Evolutionary conservation across 2,888 invertebrate genomes (phyloP).

Genomic region (Diarsia mendica): DNA sequence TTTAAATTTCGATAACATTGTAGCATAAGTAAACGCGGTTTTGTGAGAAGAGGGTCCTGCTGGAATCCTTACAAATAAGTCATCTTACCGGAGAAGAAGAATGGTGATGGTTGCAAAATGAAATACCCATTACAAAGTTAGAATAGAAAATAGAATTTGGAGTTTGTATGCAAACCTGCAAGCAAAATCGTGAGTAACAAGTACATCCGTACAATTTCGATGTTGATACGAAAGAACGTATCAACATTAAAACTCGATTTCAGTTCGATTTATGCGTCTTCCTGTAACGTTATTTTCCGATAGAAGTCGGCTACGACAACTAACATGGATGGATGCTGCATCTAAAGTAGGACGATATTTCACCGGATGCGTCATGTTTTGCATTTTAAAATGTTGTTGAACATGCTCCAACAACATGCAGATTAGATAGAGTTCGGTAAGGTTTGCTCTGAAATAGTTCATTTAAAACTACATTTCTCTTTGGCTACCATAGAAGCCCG

Average conservation of each 20-base stretch:
- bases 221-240: neutral
- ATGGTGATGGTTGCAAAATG: neutral
- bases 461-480: neutral
- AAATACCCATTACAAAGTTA: neutral
- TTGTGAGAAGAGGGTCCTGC: neutral
- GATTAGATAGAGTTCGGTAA: neutral
- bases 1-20: neutral
- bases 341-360: neutral
- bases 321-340: neutral
- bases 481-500: neutral
- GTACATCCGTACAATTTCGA: no score
- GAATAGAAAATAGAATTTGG: no score
- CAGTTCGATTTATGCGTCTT: neutral
- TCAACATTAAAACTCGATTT: slow-evolving; percentile 3
- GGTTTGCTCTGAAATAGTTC: neutral
- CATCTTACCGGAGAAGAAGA: no score
- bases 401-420: no score
- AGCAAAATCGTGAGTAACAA: neutral
- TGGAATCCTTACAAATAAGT: neutral
- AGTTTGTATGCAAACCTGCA: neutral
- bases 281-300: neutral
- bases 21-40: neutral
- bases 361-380: neutral
- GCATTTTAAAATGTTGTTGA: neutral
- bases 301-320: neutral